Base-by-base conservation (phyloP, 2,113 vertebrate species). In the Pseudopipra pipra region DNA sequence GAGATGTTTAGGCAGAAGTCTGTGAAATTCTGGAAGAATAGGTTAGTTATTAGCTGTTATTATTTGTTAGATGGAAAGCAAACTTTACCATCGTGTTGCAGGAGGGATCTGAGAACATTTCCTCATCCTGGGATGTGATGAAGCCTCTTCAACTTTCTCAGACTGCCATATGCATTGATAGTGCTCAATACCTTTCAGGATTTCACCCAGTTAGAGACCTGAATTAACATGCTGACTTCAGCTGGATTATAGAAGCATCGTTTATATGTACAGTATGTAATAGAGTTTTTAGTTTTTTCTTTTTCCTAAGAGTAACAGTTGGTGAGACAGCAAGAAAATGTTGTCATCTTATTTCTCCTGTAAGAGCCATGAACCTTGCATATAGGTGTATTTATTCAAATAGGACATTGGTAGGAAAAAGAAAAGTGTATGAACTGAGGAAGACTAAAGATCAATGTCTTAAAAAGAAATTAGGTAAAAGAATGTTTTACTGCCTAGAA, bases 11-110 rank as follows among this genome's bases (percentile, higher is more conserved):
- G 65, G 62, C 87, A 96, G 70, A 95, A 93, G 71, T 78, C 75
- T 97, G 73, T 93, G 82, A 87, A 93, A 95, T 96, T 96, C 86
- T 93, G 70, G 71, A 88, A 96, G 65, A 93, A 82, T 23, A 67
- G 61, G 63, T 58, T 83, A 95, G 86, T 89, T 71, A 24, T 22
- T 75, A 31, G 17, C 74, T 41, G 8, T 37, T 73, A 19, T 79
- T 70, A 68, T 91, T 93, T 91, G 70, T 91, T 96, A 96, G 90
- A 85, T 93, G 82, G 88, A 85, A 97, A 94, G 68, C 89, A 96
- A 97, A 95, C 94, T 97, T 95, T n/a, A n/a, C 30, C 0, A 21
- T 71, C 80, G 31, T 95, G 89, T 93, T 97, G 91, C 46, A n/a
- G 90, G 96, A 96, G 89, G 86, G 90, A 39, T 97, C 94, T 96